Conservation (phyloP, 2,888 invertebrate species). For the Zhuqinia jingwanae region DNA sequence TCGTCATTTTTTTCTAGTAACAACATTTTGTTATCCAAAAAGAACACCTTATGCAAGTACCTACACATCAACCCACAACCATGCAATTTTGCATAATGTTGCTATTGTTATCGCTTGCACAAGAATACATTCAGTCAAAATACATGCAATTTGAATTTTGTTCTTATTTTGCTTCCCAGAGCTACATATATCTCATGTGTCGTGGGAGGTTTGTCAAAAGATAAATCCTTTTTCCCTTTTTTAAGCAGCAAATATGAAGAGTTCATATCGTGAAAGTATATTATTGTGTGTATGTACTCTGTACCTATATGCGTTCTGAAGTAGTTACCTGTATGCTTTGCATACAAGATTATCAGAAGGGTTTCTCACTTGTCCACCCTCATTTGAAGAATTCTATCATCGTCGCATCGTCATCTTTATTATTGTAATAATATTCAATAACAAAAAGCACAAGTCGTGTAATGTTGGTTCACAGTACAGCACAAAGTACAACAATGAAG, state of each 20-base stretch:
- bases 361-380: constrained; percentile 38
- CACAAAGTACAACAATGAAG: neutral
- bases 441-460: too few species aligned
- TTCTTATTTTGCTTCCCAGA: neutral
- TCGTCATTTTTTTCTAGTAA: too few species aligned
- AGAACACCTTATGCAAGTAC: too few species aligned
- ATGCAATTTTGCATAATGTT: neutral
- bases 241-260: too few species aligned
- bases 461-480: neutral
- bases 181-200: constrained; percentile 31
- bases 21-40: neutral
- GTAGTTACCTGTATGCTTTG: too few species aligned
- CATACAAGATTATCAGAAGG: neutral
- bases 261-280: too few species aligned
- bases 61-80: neutral
- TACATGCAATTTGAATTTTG: too few species aligned
- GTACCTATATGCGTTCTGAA: neutral
- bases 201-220: constrained; percentile 51
- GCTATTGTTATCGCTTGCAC: neutral
- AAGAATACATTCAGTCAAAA: neutral
- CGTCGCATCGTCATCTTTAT: constrained; percentile 53
- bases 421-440: neutral
- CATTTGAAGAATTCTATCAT: constrained; percentile 63
- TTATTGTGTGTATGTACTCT: neutral
- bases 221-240: constrained; percentile 29